Conservation (phyloP, 2,888 invertebrate species). For the Sinohyriopsis cumingii region DNA sequence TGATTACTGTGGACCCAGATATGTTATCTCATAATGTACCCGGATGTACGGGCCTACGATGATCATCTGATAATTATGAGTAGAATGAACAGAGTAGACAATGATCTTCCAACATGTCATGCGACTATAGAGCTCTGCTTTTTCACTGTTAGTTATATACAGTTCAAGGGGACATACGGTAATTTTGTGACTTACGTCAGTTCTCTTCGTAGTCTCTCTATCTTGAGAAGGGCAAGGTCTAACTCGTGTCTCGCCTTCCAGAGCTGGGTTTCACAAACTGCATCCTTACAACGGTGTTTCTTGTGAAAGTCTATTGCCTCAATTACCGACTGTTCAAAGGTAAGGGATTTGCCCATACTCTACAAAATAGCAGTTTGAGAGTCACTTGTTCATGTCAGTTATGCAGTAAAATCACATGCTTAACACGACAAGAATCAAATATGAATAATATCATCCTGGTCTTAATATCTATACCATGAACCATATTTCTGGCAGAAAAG, state of each 20-base stretch:
- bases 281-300: constrained; percentile 84
- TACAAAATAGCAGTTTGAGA: constrained; percentile 33
- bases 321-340: constrained; percentile 86
- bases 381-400: not conserved
- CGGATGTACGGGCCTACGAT: too few species aligned
- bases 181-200: constrained; percentile 72
- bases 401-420: not conserved
- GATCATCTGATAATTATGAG: too few species aligned
- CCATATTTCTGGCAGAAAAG: too few species aligned
- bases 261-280: constrained; percentile 73
- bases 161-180: too few species aligned
- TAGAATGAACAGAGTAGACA: too few species aligned
- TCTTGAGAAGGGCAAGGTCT: constrained; percentile 87
- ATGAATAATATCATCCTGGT: not conserved
- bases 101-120: too few species aligned
- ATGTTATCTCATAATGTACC: too few species aligned
- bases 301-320: constrained; percentile 85
- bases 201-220: constrained; percentile 88
- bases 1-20: too few species aligned
- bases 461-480: too few species aligned
- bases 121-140: too few species aligned
- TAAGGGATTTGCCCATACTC: constrained; percentile 84
- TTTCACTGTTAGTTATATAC: too few species aligned
- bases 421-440: not conserved
- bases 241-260: constrained; percentile 94